Conservation (phyloP, 2,797 vertebrate species). For the Parauchenoglanis punctatus region DNA sequence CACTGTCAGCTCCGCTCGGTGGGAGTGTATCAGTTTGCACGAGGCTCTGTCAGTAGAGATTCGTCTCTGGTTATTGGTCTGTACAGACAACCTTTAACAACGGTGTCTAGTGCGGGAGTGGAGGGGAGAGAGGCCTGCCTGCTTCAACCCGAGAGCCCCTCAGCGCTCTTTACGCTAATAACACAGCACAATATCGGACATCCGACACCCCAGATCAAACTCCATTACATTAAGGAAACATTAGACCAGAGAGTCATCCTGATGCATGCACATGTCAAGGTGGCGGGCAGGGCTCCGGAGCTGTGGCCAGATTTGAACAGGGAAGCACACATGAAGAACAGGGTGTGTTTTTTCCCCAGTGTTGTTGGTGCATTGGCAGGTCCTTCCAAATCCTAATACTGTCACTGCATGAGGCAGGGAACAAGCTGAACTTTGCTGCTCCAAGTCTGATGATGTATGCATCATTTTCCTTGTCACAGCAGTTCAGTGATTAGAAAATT, state of each 20-base stretch:
- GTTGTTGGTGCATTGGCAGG: constrained; percentile 85
- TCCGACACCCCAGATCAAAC: constrained; percentile 90
- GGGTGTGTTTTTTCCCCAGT: constrained; percentile 84
- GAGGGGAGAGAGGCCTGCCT: constrained; percentile 67
- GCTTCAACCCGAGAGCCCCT: constrained; percentile 84
- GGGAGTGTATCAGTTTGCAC: constrained; percentile 65
- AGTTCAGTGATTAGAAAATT: constrained; percentile 19
- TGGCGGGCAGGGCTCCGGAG: constrained; percentile 57
- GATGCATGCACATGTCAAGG: constrained; percentile 82
- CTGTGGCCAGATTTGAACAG: constrained; percentile 56
- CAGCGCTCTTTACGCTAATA: constrained; percentile 92
- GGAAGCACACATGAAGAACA: constrained; percentile 77
- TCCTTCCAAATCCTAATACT: constrained; percentile 83
- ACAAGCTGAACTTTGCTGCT: constrained; percentile 76
- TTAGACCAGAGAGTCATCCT: constrained; percentile 79
- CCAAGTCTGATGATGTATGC: constrained; percentile 42
- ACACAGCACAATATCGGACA: constrained; percentile 87
- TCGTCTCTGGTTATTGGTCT: constrained; percentile 69
- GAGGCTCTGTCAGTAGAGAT: constrained; percentile 57
- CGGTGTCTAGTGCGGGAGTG: constrained; percentile 55
- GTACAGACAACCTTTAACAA: constrained; percentile 64
- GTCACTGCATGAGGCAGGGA: constrained; percentile 78
- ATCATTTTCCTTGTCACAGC: constrained; percentile 40
- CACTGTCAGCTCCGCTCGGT: constrained; percentile 52
- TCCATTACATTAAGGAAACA: constrained; percentile 94